phyloP scores from a whole-genome alignment of 1,140 invertebrate genomes.

The Platyura marginata region DNA sequence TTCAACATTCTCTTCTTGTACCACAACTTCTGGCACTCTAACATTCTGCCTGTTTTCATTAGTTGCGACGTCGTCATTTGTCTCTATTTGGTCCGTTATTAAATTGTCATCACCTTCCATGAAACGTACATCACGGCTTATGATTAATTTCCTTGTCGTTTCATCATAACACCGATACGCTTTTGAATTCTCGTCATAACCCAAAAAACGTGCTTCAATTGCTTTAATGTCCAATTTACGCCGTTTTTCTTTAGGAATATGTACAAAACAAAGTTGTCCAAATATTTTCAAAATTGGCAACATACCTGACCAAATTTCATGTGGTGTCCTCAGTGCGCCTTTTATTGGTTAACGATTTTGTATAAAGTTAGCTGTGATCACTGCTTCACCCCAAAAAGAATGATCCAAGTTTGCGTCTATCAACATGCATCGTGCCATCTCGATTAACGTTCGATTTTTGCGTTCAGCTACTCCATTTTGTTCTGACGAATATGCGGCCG shows the following conservation, averaged over 20 bases:
- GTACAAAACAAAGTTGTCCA: background rate
- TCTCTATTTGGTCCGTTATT: background rate
- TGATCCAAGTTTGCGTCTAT: background rate
- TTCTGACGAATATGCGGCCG: constrained; percentile 25
- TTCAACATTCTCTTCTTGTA: background rate
- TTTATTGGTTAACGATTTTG: constrained; percentile 8
- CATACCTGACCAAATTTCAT: background rate
- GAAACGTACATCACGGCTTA: background rate
- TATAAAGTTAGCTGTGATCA: background rate
- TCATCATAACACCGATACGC: constrained; percentile 12
- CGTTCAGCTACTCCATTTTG: constrained; percentile 21
- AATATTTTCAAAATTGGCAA: background rate
- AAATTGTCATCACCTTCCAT: background rate
- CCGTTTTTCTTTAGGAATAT: background rate
- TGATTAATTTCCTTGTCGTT: background rate
- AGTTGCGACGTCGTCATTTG: background rate
- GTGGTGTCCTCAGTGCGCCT: background rate
- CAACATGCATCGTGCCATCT: background rate
- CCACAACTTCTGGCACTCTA: background rate
- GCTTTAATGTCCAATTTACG: background rate
- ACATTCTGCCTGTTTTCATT: background rate
- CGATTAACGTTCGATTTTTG: background rate
- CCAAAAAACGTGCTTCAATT: background rate
- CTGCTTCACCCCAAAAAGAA: background rate
- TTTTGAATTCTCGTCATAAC: background rate